Conservation (phyloP, 2,113 vertebrate species). For the Ammodytes dubius region DNA sequence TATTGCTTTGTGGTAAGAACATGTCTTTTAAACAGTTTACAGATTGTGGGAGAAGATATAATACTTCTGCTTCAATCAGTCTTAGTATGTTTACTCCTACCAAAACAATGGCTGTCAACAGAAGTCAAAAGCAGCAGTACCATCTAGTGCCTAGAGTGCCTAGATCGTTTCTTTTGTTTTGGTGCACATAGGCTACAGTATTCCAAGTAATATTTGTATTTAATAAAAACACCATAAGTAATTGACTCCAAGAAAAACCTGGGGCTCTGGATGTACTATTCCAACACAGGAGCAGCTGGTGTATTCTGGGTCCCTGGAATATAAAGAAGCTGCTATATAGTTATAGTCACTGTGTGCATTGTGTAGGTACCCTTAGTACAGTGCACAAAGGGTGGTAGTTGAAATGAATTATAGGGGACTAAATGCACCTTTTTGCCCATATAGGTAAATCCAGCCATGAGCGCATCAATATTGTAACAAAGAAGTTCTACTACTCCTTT, state of each 20-base stretch:
- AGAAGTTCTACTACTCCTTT: not conserved
- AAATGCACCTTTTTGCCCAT: conserved; percentile 4
- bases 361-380: not conserved
- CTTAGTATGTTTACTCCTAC: conserved; percentile 65
- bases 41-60: not conserved
- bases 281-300: not conserved
- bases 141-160: conserved; percentile 77
- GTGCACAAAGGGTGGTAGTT: not conserved
- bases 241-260: not conserved
- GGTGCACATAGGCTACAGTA: not conserved
- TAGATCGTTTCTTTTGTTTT: conserved; percentile 66
- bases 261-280: not conserved
- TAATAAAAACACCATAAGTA: not conserved
- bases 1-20: not conserved
- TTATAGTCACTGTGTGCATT: not conserved
- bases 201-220: not conserved
- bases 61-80: conserved; percentile 35
- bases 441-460: conserved; percentile 19
- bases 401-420: not conserved
- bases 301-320: not conserved
- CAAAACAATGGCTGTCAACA: conserved; percentile 73
- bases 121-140: conserved; percentile 81
- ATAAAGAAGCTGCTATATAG: not conserved
- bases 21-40: not conserved
- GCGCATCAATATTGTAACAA: conserved; percentile 24